Percentiles rank a stretch among this genome's conserved stretches.
Conservation (phyloP, 2,888 invertebrate genomes). For the Chalcis sispes region DNA sequence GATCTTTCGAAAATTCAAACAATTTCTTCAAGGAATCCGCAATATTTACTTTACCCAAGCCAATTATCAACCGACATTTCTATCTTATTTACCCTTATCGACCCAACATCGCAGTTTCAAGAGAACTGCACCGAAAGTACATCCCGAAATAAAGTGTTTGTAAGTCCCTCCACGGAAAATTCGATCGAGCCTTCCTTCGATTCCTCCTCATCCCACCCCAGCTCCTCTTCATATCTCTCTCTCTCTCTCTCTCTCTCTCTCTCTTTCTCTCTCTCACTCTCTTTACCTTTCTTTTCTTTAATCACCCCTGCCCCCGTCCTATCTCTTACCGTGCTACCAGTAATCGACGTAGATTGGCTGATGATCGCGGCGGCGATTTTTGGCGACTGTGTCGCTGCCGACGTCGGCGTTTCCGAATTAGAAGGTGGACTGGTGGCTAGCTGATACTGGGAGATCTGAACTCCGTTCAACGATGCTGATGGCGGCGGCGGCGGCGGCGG, state of each 20-base stretch:
- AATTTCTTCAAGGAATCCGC: constrained; percentile 19
- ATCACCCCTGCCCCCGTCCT: neutral
- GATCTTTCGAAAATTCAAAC: constrained; percentile 7
- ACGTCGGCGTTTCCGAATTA: constrained; percentile 53
- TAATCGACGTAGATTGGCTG: constrained; percentile 4
- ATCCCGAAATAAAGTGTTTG: constrained; percentile 8
- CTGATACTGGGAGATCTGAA: constrained; percentile 34
- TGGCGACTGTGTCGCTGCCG: constrained; percentile 44
- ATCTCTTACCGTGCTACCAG: constrained; percentile 11
- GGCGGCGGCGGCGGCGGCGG: too few relatives aligned
- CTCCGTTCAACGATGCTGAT: neutral
- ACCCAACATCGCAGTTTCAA: too few relatives aligned
- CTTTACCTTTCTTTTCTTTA: too few relatives aligned
- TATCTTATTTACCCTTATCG: neutral
- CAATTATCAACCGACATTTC: neutral
- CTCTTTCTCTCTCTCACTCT: neutral
- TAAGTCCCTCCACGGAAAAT: constrained; percentile 1
- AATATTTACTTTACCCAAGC: neutral
- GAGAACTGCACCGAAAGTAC: neutral
- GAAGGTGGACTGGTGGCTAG: constrained; percentile 8
- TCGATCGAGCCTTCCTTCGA: too few relatives aligned
- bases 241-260: neutral
- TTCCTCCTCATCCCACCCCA: too few relatives aligned
- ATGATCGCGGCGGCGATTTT: constrained; percentile 40
- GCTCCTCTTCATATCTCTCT: too few relatives aligned